These are phyloP conservation scores for Ariolimax columbianus DNA, from an alignment of 2,888 invertebrate genomes.

Conservation along the genomic window DNA sequence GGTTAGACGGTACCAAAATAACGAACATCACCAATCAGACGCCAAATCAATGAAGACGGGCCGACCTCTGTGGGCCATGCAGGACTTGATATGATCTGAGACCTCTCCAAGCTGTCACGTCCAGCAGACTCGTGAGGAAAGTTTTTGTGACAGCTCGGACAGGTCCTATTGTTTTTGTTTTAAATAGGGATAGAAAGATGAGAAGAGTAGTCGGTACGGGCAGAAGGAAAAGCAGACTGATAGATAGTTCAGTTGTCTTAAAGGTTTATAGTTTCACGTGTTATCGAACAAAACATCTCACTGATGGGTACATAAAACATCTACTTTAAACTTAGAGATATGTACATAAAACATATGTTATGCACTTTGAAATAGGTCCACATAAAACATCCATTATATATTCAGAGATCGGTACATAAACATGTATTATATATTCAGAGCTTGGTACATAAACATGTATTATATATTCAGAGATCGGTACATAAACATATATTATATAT, in stretches of 20 bases:
- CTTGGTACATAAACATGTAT: no score
- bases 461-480: no score
- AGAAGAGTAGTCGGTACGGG: neutral
- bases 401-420: no score
- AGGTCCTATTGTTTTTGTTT: neutral
- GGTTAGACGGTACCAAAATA: no score
- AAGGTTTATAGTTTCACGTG: neutral
- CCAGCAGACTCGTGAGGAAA: conserved; percentile 29
- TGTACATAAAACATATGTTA: no score
- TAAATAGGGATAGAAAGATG: neutral
- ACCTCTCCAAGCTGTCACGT: conserved; percentile 45
- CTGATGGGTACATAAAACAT: no score
- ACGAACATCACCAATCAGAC: conserved; percentile 28
- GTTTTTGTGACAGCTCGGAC: conserved; percentile 20
- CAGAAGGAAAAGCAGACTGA: neutral
- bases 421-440: no score
- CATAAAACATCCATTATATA: no score
- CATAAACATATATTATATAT: no score
- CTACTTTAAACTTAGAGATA: no score
- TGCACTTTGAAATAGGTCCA: no score
- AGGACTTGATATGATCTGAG: conserved; percentile 36
- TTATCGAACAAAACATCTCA: no score
- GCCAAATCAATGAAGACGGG: conserved; percentile 37
- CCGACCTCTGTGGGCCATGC: neutral
- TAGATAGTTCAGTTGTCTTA: neutral